Percentiles rank a stretch among this genome's conserved stretches.
phyloP scores from a whole-genome alignment of 2,113 vertebrate species.

The Parotia lawesii region DNA sequence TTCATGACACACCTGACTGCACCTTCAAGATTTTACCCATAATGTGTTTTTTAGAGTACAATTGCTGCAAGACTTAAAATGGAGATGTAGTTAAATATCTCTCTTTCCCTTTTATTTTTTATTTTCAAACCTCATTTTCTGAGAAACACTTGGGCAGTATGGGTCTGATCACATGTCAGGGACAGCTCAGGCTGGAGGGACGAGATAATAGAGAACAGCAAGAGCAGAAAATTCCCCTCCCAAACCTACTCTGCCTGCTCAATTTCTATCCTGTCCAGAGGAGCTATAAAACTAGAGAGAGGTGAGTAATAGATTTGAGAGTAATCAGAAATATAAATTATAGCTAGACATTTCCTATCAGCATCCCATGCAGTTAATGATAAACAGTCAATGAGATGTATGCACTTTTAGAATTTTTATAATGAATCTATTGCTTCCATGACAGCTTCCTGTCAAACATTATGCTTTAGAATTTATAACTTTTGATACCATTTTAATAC shows the following conservation, averaged over 20 bases:
- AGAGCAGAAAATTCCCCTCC: slow-evolving; percentile 58
- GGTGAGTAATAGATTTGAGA: slow-evolving; percentile 79
- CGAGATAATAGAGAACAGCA: slow-evolving; percentile 63
- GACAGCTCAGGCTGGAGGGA: slow-evolving; percentile 53
- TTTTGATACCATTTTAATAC: slow-evolving; percentile 71
- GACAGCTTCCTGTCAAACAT: slow-evolving; percentile 77
- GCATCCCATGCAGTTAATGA: slow-evolving; percentile 73
- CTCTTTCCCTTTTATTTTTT: neutral
- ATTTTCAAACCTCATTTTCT: slow-evolving; percentile 31
- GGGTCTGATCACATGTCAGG: slow-evolving; percentile 46
- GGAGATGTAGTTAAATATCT: neutral
- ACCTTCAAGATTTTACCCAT: neutral
- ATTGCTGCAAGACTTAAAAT: neutral
- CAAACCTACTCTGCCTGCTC: slow-evolving; percentile 65
- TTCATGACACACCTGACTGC: neutral
- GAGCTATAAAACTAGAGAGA: slow-evolving; percentile 70
- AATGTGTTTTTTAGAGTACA: neutral
- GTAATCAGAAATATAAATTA: slow-evolving; percentile 79
- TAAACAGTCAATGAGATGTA: slow-evolving; percentile 79
- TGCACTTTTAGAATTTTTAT: slow-evolving; percentile 76
- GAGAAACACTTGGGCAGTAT: slow-evolving; percentile 35
- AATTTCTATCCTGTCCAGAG: slow-evolving; percentile 77
- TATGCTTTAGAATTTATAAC: slow-evolving; percentile 73
- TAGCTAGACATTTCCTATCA: slow-evolving; percentile 76
- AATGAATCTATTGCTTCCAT: slow-evolving; percentile 76